These are phyloP conservation scores for Hoplodrina blanda DNA, from an alignment of 2,888 invertebrate species.

Conservation along the genomic window DNA sequence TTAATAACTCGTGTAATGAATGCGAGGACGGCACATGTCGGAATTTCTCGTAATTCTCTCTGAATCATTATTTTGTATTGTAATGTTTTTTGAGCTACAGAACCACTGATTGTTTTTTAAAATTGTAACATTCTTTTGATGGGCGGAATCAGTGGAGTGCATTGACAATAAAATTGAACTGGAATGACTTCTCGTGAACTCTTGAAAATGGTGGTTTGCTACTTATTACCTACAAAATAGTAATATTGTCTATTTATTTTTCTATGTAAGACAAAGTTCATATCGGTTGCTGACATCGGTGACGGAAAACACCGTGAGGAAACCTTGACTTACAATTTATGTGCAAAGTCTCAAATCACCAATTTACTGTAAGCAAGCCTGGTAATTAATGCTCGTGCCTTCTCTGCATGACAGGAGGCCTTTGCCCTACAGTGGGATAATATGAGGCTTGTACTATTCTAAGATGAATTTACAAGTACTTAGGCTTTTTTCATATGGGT, in stretches of 20 bases:
- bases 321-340: too few relatives aligned
- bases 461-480: too few relatives aligned
- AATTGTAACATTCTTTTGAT: conserved; percentile 6
- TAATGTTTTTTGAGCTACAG: conserved; percentile 23
- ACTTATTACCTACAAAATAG: conserved; percentile 27
- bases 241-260: conserved; percentile 16
- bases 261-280: not conserved
- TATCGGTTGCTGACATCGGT: too few relatives aligned
- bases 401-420: too few relatives aligned
- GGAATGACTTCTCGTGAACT: conserved; percentile 33
- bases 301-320: too few relatives aligned
- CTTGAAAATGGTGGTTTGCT: conserved; percentile 17
- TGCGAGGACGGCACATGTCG: conserved; percentile 15
- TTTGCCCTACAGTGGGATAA: too few relatives aligned
- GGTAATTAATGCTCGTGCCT: too few relatives aligned
- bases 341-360: too few relatives aligned
- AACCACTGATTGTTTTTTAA: conserved; percentile 22
- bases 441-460: too few relatives aligned
- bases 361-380: too few relatives aligned
- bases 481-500: not conserved
- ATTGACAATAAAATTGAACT: conserved; percentile 18
- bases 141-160: conserved; percentile 25
- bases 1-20: conserved; percentile 39
- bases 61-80: conserved; percentile 7
- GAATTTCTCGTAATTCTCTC: conserved; percentile 37